Percentiles rank a stretch among this genome's conserved stretches.
Conservation (phyloP, 2,797 vertebrate species). For the Carapus acus region DNA sequence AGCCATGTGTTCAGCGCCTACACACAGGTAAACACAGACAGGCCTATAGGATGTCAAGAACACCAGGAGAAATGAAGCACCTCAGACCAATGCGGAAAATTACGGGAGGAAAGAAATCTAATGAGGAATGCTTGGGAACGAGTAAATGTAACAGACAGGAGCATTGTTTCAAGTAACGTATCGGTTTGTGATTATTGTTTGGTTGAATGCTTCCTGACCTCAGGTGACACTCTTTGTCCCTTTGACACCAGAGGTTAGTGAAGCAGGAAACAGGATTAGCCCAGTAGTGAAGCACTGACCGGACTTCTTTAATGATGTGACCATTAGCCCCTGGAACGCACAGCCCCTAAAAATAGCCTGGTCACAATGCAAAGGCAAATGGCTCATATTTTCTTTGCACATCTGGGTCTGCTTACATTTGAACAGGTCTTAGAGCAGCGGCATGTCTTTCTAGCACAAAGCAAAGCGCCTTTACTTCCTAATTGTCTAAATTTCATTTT, state of each 20-base stretch:
- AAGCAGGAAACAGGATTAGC: conserved; percentile 89
- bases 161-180: conserved; percentile 44
- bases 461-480: background rate
- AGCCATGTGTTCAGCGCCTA: conserved; percentile 97
- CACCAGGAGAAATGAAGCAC: background rate
- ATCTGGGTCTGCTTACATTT: conserved; percentile 80
- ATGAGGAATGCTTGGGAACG: conserved; percentile 12
- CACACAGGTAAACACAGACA: conserved; percentile 78
- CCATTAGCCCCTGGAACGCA: conserved; percentile 82
- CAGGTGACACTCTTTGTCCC: conserved; percentile 84
- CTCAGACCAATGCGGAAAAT: conserved; percentile 1
- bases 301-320: conserved; percentile 87
- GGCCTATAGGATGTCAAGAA: background rate
- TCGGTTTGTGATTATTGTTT: conserved; percentile 79
- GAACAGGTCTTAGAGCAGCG: conserved; percentile 1
- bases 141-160: conserved; percentile 17
- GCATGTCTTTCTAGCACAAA: conserved; percentile 6
- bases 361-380: conserved; percentile 62
- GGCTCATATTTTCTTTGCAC: conserved; percentile 66
- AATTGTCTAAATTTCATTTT: background rate
- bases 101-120: conserved; percentile 4
- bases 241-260: conserved; percentile 90
- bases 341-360: conserved; percentile 86
- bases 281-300: conserved; percentile 67
- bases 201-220: conserved; percentile 71